phyloP scores from a whole-genome alignment of 2,797 vertebrate species.

The Pogonophryne albipinna region DNA sequence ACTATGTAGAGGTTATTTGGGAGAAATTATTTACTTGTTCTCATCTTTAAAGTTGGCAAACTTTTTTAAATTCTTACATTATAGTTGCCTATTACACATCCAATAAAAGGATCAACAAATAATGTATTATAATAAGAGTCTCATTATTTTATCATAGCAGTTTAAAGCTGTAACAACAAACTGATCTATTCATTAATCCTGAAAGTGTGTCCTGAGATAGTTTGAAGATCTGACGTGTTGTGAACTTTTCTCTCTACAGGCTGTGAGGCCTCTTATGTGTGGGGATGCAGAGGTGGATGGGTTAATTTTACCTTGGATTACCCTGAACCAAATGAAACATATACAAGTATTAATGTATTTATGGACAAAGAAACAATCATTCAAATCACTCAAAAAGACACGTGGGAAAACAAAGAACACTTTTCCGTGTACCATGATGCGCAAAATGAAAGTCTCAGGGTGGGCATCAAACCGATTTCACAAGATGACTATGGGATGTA shows the following conservation, averaged over 20 bases:
- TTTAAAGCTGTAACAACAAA: no score
- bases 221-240: not conserved
- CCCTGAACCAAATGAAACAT: accelerated
- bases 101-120: no score
- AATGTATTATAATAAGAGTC: no score
- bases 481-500: no score
- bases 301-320: constrained; percentile 7
- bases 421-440: not conserved
- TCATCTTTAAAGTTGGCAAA: no score
- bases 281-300: not conserved
- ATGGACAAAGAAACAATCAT: accelerated
- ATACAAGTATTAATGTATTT: accelerated
- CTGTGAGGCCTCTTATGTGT: accelerated
- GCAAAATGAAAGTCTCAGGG: not conserved
- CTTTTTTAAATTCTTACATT: no score
- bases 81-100: no score
- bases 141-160: no score
- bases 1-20: no score
- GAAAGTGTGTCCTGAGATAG: not conserved
- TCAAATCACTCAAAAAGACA: accelerated
- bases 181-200: not conserved
- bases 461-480: not conserved
- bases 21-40: no score
- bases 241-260: constrained; percentile 20
- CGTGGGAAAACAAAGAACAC: accelerated